A percentile compares a stretch with the other conserved stretches of the same genome.
phyloP scores from a whole-genome alignment of 2,113 vertebrate species.

The Corythaeola cristata region DNA sequence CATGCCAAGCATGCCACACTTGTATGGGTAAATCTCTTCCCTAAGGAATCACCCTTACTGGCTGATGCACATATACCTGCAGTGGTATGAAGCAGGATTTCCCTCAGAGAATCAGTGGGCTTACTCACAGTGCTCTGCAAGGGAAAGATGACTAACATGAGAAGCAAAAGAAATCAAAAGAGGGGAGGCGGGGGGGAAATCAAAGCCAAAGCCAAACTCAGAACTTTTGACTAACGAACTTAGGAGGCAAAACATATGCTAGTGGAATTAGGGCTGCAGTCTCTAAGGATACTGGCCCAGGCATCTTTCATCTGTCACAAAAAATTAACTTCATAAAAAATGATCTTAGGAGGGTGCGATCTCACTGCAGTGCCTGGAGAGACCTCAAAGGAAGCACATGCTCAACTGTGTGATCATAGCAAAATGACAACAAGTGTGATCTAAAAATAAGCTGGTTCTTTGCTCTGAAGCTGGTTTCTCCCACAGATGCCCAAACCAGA shows the following conservation, averaged over 20 bases:
- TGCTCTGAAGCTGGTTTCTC: conserved; percentile 21
- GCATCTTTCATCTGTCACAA: conserved; percentile 51
- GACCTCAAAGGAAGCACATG: conserved; percentile 51
- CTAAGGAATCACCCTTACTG: neutral
- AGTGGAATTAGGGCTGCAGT: neutral
- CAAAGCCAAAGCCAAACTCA: too few relatives aligned
- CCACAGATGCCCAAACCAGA: neutral
- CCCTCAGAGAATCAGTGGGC: neutral
- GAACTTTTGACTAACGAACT: neutral
- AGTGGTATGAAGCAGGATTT: neutral
- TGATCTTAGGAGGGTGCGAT: conserved; percentile 27
- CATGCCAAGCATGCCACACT: neutral
- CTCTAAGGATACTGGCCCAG: neutral
- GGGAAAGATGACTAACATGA: neutral
- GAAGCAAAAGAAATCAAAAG: neutral
- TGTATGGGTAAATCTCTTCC: neutral
- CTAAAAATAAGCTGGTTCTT: conserved; percentile 50
- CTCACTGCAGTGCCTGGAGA: conserved; percentile 45
- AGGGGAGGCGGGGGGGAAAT: too few relatives aligned
- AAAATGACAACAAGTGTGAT: conserved; percentile 3
- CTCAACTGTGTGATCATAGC: conserved; percentile 20
- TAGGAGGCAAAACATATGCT: neutral
- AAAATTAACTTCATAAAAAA: conserved; percentile 51
- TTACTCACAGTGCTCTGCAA: neutral
- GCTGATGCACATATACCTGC: neutral